These are phyloP conservation scores for Amphipoea oculea DNA, from an alignment of 2,888 invertebrate species.

Conservation along the genomic window DNA sequence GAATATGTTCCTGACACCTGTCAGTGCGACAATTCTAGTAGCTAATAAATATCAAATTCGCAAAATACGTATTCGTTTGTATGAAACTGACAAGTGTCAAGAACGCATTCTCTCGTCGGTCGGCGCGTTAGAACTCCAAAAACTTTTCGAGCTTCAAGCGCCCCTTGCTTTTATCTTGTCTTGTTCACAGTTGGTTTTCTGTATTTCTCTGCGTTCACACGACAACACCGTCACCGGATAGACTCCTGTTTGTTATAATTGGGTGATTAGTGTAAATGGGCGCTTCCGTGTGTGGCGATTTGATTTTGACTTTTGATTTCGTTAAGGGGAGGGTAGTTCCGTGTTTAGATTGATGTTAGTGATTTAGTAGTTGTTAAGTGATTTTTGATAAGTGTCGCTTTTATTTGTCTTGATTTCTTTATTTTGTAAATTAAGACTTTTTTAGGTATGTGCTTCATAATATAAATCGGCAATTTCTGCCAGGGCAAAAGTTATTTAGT, in stretches of 20 bases:
- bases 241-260: slow-evolving; percentile 60
- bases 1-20: not conserved
- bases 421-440: not conserved
- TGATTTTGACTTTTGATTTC: slow-evolving; percentile 61
- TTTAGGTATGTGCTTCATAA: not conserved
- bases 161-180: not conserved
- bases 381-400: slow-evolving; percentile 6
- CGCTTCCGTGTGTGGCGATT: slow-evolving; percentile 58
- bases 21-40: not conserved
- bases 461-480: not conserved
- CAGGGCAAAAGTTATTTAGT: not conserved
- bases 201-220: not conserved
- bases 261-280: slow-evolving; percentile 61
- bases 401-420: not conserved
- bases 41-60: not conserved
- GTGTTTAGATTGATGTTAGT: slow-evolving; percentile 12
- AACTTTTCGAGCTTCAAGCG: not conserved
- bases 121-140: not conserved
- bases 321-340: slow-evolving; percentile 43
- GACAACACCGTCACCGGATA: slow-evolving; percentile 57
- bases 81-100: not conserved
- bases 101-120: not conserved
- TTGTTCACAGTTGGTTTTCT: slow-evolving; percentile 39
- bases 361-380: slow-evolving; percentile 14
- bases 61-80: not conserved